Conservation (phyloP, 2,797 vertebrate genomes). For the Phaenicophaeus curvirostris region DNA sequence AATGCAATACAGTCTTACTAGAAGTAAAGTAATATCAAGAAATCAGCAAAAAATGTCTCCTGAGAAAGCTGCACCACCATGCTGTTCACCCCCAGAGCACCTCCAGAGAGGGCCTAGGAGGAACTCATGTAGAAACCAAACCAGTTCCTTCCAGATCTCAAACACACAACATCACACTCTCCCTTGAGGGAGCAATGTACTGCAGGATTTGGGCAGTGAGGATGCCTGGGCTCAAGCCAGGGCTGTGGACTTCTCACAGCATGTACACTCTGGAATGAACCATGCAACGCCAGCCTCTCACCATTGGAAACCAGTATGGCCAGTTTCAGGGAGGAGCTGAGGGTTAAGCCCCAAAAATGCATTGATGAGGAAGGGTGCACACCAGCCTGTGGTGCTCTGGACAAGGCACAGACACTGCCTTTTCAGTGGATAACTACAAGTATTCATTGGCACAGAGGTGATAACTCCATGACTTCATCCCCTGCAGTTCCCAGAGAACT, state of each 20-base stretch:
- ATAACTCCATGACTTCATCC: not conserved
- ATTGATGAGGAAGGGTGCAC: not conserved
- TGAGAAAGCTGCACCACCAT: not conserved
- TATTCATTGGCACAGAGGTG: not conserved
- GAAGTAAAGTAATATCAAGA: fast-evolving
- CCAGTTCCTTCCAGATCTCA: not conserved
- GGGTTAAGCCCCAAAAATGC: fast-evolving
- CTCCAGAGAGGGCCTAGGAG: not conserved
- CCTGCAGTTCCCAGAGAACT: not conserved
- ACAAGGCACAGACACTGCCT: not conserved
- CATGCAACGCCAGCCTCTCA: not conserved
- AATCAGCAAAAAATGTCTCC: fast-evolving
- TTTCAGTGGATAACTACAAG: not conserved
- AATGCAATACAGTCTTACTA: fast-evolving
- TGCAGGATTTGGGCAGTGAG: not conserved
- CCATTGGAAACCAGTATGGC: not conserved
- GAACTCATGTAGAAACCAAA: not conserved
- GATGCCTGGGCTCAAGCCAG: no score
- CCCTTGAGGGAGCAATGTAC: fast-evolving
- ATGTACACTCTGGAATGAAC: fast-evolving
- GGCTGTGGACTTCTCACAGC: not conserved
- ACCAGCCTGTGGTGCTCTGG: not conserved
- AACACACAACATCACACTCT: fast-evolving
- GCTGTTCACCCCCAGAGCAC: not conserved
- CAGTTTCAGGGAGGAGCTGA: not conserved